Base-by-base conservation (phyloP, 2,888 invertebrate genomes). In the Deilephila elpenor region DNA sequence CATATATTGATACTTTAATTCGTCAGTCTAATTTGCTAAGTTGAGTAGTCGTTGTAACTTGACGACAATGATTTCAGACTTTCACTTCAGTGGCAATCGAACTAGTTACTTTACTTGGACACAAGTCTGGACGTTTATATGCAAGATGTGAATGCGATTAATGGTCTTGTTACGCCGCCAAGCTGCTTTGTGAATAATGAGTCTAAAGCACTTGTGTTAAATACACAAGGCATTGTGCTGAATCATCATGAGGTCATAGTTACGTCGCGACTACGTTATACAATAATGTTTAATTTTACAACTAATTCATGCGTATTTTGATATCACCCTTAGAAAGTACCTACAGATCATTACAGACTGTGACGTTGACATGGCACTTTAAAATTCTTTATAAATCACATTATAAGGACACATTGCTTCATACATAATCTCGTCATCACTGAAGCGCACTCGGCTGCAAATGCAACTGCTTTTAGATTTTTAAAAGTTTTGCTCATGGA, bases 11-110 rank as follows among this genome's bases (percentile, higher is more conserved):
- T 59, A 72, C 37, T 67, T 67, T 25, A 71, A 61, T 17, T 67
- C 64, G 59, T 72, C 72, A 72, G 72, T 72, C 72, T 37, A 67
- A 59, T 72, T 64, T 67, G 8, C 53, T 53, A 34, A 56, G 20
- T 20, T n/a, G 20, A n/a, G 20, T 62, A 34, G 29, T n/a, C 20
- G 62, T 34, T 59, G 62, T 62, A 72, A 62, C 72, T 62, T 51
- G 72, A 7, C 72, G n/a, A 44, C 62, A 53, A 62, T 61, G 32
- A 51, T 51, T 67, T 51, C 25, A 67, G 25, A 51, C 67, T 67
- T 67, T 67, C 67, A 67, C 67, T 44, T 67, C 44, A 51, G 25
- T 14, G 7, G 37, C 64, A 67, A 14, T 6, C 1, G 44, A 51
- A 25, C 20, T 25, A 17, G 67, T 51, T 51, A 44, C 67, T 25